Evolutionary conservation across 2,113 vertebrate species (phyloP).

Genomic region (Piprites chloris): DNA sequence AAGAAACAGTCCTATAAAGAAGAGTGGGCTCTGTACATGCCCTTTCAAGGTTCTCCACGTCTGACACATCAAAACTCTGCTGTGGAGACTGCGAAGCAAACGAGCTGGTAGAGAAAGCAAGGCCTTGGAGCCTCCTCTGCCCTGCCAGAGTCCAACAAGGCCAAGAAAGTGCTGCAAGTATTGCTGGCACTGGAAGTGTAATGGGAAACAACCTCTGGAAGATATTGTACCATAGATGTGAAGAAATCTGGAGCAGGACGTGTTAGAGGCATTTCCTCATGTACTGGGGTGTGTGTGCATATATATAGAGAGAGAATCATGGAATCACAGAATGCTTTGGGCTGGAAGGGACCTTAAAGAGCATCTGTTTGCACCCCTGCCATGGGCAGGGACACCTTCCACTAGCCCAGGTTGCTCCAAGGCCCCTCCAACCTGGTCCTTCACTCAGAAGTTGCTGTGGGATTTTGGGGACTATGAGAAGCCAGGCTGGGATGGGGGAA

Average conservation of each 20-base stretch:
- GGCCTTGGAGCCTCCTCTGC: background rate
- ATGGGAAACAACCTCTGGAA: background rate
- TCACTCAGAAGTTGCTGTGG: background rate
- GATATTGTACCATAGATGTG: background rate
- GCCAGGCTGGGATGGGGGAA: background rate
- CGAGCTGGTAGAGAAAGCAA: background rate
- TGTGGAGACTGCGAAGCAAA: background rate
- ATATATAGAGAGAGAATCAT: background rate
- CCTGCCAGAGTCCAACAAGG: background rate
- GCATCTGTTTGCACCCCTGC: background rate
- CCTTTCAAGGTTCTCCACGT: background rate
- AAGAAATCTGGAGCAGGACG: background rate
- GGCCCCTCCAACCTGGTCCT: background rate
- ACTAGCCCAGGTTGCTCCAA: background rate
- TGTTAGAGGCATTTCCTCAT: background rate
- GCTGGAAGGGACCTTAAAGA: background rate
- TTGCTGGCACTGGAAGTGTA: background rate
- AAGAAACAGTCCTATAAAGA: background rate
- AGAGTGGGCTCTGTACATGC: background rate
- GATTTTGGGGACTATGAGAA: background rate
- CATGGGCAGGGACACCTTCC: background rate
- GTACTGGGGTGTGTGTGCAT: accelerated
- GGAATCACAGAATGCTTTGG: background rate
- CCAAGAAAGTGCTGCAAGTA: background rate
- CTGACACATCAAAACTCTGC: background rate